A percentile compares a stretch with the other conserved stretches of the same genome.
Conservation (phyloP, 2,888 invertebrate species). For the Platypus cylindrus region DNA sequence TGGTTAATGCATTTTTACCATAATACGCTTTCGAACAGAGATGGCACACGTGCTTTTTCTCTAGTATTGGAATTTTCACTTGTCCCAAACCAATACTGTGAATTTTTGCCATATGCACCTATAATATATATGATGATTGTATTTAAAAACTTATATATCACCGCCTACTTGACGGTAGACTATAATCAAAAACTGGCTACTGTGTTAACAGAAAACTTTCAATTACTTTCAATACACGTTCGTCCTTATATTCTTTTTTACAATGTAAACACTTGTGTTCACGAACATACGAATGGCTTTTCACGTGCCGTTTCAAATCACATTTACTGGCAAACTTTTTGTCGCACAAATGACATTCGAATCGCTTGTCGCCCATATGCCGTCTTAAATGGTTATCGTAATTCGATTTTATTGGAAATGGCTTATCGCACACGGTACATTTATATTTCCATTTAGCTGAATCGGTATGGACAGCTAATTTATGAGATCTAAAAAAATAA, state of each 20-base stretch:
- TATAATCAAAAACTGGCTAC: too few species aligned
- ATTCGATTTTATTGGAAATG: slow-evolving; percentile 26
- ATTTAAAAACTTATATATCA: too few species aligned
- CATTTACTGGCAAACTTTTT: slow-evolving; percentile 24
- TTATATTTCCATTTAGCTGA: slow-evolving; percentile 26
- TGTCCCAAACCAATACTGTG: slow-evolving; percentile 29
- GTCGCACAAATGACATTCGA: slow-evolving; percentile 24
- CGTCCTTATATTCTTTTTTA: slow-evolving; percentile 39
- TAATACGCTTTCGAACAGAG: slow-evolving; percentile 32
- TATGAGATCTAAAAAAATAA: slow-evolving; percentile 21
- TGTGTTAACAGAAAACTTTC: too few species aligned
- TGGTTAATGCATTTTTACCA: slow-evolving; percentile 24
- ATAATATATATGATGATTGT: slow-evolving; percentile 3
- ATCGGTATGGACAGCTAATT: slow-evolving; percentile 26
- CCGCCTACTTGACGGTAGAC: too few species aligned
- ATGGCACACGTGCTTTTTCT: slow-evolving; percentile 28
- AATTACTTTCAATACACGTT: slow-evolving; percentile 22
- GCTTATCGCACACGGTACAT: slow-evolving; percentile 23
- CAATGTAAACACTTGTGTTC: slow-evolving; percentile 37
- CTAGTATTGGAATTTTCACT: slow-evolving; percentile 29
- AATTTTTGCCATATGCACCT: slow-evolving; percentile 21
- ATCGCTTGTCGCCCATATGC: slow-evolving; percentile 25
- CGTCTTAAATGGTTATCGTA: slow-evolving; percentile 24
- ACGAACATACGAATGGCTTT: slow-evolving; percentile 23
- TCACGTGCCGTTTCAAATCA: slow-evolving; percentile 23